A percentile compares a stretch with the other conserved stretches of the same genome.
Evolutionary conservation across 1,140 invertebrate species (phyloP).

Genomic region (Drosophila pruinosa): DNA sequence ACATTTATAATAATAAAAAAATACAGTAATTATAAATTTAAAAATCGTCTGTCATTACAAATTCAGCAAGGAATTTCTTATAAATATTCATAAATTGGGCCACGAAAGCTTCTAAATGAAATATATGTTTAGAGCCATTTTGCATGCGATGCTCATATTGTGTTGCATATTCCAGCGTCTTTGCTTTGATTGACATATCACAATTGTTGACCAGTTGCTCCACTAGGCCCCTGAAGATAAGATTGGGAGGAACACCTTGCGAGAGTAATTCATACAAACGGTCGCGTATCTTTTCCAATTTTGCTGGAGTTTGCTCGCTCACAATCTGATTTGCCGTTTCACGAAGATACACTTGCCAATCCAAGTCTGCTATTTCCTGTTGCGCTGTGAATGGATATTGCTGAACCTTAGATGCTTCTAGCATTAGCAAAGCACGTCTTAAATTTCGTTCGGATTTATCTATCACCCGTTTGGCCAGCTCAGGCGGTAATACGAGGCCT

Average conservation of each 20-base stretch:
- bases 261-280: constrained; percentile 96
- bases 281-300: constrained; percentile 92
- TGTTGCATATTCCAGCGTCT: constrained; percentile 93
- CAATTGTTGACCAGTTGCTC: constrained; percentile 94
- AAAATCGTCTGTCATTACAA: constrained; percentile 83
- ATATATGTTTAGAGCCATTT: constrained; percentile 96
- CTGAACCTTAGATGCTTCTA: constrained; percentile 96
- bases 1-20: constrained; percentile 16
- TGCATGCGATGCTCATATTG: constrained; percentile 95
- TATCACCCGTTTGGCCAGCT: constrained; percentile 91
- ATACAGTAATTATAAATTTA: constrained; percentile 18
- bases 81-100: constrained; percentile 98
- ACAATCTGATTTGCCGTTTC: constrained; percentile 95
- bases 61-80: constrained; percentile 91
- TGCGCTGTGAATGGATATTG: constrained; percentile 94
- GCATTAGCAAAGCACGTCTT: constrained; percentile 95
- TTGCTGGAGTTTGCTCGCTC: constrained; percentile 93
- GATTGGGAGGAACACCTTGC: constrained; percentile 96
- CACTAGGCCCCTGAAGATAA: constrained; percentile 95
- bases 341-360: constrained; percentile 96
- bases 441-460: constrained; percentile 94
- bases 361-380: constrained; percentile 93
- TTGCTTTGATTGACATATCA: constrained; percentile 93
- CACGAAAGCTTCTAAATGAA: constrained; percentile 98
- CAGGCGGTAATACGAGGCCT: constrained; percentile 89